Evolutionary conservation across 2,888 invertebrate species (phyloP).

Genomic region (Cotesia congregata): DNA sequence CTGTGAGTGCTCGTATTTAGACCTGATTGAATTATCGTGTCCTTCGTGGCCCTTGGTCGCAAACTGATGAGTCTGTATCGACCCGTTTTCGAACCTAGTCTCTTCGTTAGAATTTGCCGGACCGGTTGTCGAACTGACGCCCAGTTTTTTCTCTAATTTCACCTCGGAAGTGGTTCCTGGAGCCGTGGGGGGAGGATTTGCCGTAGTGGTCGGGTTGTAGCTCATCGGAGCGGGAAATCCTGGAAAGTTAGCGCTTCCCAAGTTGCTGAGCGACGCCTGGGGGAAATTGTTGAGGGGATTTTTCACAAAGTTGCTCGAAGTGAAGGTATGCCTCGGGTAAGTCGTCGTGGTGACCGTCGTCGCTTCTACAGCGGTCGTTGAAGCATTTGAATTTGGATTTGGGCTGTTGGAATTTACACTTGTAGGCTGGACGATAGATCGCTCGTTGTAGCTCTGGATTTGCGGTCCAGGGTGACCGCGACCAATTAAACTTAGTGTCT

Average conservation of each 20-base stretch:
- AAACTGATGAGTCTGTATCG: conserved; percentile 50
- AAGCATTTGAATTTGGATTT: conserved; percentile 41
- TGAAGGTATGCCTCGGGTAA: not conserved
- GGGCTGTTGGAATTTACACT: conserved; percentile 44
- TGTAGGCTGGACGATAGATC: conserved; percentile 36
- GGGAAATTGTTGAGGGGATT: not conserved
- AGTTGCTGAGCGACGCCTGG: not conserved
- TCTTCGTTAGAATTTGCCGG: not conserved
- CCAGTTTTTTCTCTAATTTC: not conserved
- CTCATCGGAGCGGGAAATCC: not conserved
- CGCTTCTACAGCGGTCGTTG: not conserved
- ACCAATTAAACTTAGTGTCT: conserved; percentile 74
- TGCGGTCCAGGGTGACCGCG: conserved; percentile 55
- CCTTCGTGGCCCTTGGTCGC: conserved; percentile 49
- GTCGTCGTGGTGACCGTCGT: not conserved
- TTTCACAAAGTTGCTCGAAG: not conserved
- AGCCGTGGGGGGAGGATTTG: not conserved
- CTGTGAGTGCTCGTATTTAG: conserved; percentile 53
- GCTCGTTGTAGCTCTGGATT: conserved; percentile 49
- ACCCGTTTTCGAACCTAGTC: not conserved
- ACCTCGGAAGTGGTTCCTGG: not conserved
- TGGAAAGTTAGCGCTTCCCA: not conserved
- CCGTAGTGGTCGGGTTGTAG: not conserved
- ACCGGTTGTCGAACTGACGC: not conserved
- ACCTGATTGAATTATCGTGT: conserved; percentile 50